Evolutionary conservation across 2,113 vertebrate species (phyloP), one percentile per base, ranked within the genome.

Genomic region (Tylochromis polylepis): DNA sequence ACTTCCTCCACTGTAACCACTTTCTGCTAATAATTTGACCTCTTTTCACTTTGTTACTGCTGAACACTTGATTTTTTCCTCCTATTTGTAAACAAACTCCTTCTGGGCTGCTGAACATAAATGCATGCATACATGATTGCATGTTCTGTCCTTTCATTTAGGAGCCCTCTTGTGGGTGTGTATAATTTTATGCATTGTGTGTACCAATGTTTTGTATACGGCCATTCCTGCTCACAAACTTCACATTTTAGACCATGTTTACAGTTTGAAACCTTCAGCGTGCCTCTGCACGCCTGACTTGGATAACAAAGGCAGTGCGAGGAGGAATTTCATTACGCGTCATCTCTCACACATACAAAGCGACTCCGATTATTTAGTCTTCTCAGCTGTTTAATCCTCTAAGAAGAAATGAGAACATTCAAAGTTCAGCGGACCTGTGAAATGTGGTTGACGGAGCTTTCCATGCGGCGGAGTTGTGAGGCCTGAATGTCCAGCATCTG

Each of bases 401-500:
- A 60, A 34, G 29, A 53, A 11, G 14, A 51, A 86, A 56, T 1
- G 38, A 43, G 41, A 67, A 38, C 36, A 18, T 72, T 53, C 38
- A 72, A 59, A 46, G 43, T 20, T 43, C 53, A 55, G 8, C n/a
- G 1, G 57, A 99, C 98, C 97, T 99, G 98, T 90, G 98, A 99
- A 89, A 99, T 99, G 88, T 99, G 98, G 95, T 99, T 99, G 97
- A 99, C 98, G 77, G 98, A 99, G 84, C 98, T 98, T 87, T 99
- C 98, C 98, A 99, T 99, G 83, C 98, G 97, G 27, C 98, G 97
- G 22, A 99, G 97, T 78, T 99, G 98, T 12, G 98, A 99, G 46
- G 98, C 98, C 93, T 99, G 98, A 89, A 99, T 99, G 95, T 99
- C 98, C 94, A 99, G 95, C 98, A 99, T 99, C 85, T 99, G 98